Evolutionary conservation across 2,888 invertebrate species (phyloP), one percentile per base, ranked within the genome.

Genomic region (Thysanoteuthis rhombus): DNA sequence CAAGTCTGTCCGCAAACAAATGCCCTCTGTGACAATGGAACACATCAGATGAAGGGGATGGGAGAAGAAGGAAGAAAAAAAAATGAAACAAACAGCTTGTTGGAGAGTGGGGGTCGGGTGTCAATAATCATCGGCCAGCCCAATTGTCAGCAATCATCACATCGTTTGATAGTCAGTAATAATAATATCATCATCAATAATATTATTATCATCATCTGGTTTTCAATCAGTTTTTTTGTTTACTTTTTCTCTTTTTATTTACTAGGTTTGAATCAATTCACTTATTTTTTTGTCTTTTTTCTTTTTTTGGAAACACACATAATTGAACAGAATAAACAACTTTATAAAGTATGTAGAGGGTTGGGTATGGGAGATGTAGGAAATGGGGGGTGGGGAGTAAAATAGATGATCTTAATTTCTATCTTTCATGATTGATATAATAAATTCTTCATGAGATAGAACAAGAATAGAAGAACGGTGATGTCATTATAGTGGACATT

Each of bases 1-100:
- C 75, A 75, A 75, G n/a, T n/a, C 75, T 75, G 75, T 75, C 75
- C 75, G n/a, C 75, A 75, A 75, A 75, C 75, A 75, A 75, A 75
- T n/a, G 75, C 36, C n/a, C n/a, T 75, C 75, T 75, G 75, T 10
- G 75, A 75, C n/a, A 75, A 75, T 75, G 75, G n/a, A 75, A 75
- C 75, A 75, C 75, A 75, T 75, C 75, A n/a, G 75, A 75, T 75
- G 75, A 75, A n/a, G 75, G 25, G n/a, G n/a, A 16, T 75, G n/a
- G 75, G 75, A n/a, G 2, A n/a, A n/a, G n/a, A 8, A 5, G 12
- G n/a, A n/a, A 32, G 10, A n/a, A n/a, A n/a, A 12, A n/a, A n/a
- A 75, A 75, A 75, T 36, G n/a, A 36, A 75, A 58, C 58, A 75
- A 75, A 16, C 52, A 25, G 52, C 52, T 45, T 12, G 45, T 45